Conservation (phyloP, 2,888 invertebrate species). For the Dryococelus australis region DNA sequence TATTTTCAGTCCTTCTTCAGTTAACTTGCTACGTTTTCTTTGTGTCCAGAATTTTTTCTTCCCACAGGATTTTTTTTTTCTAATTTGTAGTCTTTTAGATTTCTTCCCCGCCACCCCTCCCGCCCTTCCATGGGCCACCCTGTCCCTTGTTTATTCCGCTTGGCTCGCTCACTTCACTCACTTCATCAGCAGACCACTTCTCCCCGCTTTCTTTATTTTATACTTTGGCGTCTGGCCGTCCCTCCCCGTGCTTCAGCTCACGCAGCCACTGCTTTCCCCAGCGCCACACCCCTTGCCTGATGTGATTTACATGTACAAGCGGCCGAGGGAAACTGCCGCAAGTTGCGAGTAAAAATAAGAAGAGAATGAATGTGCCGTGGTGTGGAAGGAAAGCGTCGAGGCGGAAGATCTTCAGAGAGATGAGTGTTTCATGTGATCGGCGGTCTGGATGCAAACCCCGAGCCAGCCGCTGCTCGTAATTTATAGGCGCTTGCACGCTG, state of each 20-base stretch:
- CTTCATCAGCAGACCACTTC: conserved; percentile 38
- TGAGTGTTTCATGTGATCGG: conserved; percentile 18
- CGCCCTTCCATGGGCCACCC: background rate
- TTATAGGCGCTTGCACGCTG: background rate
- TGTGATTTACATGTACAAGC: conserved; percentile 45
- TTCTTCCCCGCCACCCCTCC: background rate
- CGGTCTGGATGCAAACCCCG: background rate
- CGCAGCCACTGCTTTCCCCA: background rate
- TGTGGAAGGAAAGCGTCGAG: conserved; percentile 7
- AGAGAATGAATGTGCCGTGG: background rate
- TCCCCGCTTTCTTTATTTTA: conserved; percentile 18
- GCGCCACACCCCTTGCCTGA: conserved; percentile 36
- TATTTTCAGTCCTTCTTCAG: background rate
- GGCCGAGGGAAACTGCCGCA: background rate
- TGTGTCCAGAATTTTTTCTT: background rate
- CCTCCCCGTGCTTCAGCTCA: background rate
- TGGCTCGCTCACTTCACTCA: conserved; percentile 39
- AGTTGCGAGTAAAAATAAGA: conserved; percentile 21
- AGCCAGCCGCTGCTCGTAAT: background rate
- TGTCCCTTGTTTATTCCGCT: conserved; percentile 33
- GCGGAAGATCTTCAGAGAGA: conserved; percentile 18
- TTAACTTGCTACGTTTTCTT: conserved; percentile 19
- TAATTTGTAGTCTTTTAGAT: background rate
- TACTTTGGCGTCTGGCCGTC: background rate
- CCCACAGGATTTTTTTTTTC: background rate